Evolutionary conservation across 2,797 vertebrate species (phyloP), one percentile per base, ranked within the genome.

Genomic region (Tauraco hartlaubi): DNA sequence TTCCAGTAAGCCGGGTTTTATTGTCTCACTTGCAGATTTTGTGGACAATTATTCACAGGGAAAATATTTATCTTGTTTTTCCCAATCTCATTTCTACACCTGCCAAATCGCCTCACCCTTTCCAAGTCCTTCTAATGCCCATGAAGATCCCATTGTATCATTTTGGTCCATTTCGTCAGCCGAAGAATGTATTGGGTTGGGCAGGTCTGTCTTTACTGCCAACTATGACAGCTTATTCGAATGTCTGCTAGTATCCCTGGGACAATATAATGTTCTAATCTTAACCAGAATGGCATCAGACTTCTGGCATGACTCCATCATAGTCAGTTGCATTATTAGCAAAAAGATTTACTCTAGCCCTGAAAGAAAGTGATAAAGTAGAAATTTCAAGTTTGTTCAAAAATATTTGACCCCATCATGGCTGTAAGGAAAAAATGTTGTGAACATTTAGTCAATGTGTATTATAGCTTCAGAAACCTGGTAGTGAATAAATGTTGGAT

Each of bases 1-100:
- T 85, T 86, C 71, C 95, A 80, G 61, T 55, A 89, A 88, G 15
- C 71, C 0, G 5, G 49, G 28, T 86, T 95, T 92, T 93, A 94
- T 73, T 92, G 37, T 63, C 73, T 94, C 83, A 66, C 81, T 92
- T 90, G 64, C 25, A 84, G 83, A 74, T 62, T 73, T 91, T 86
- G 71, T 77, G 90, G 83, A 92, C 94, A 92, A 26, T 96, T 93
- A 94, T 94, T 97, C 95, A 88, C 58, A 74, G 71, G 95, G 83
- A 96, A 97, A 94, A 85, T 79, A 81, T 91, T 85, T 86, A 86
- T 95, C 76, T 77, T 91, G 84, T 90, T 96, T 96, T 95, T 94
- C 85, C 93, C 87, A 85, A 81, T 92, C 74, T 83, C 58, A 59
- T 83, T 94, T 86, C 90, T 83, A 80, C 83, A 88, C 92, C 88